Evolutionary conservation across 2,888 invertebrate genomes (phyloP), one percentile per base, ranked within the genome.

Genomic region (Rotaria magnacalcarata): DNA sequence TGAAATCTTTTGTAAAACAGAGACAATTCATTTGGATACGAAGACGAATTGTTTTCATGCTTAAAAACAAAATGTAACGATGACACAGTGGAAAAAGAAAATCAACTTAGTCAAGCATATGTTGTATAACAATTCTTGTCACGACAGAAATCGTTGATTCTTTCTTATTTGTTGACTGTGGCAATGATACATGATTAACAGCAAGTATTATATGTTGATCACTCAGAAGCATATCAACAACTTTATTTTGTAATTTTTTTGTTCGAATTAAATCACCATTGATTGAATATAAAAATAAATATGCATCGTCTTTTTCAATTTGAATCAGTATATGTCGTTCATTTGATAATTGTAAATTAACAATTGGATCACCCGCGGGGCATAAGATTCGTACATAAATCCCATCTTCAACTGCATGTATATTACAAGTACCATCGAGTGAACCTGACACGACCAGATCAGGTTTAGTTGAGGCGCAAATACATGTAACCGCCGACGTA

Each of bases 361-460:
- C 50, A 60, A 60, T 85, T 11, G 58, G 58, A 43, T 21, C 74
- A 11, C 41, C 27, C 6, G 24, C 21, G 10, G 93, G 93, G 54
- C 91, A 90, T 16, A 94, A 89, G 0, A 93, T 93, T 74, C 93
- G 91, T 87, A 93, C 91, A 90, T 92, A 93, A 88, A 93, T 92
- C 2, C 93, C 93, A 88, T 93, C 93, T 88, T 93, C 92, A 86
- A 93, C 92, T 7, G 93, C 93, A 88, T 93, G 93, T 4, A 94
- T 92, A 89, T 93, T 93, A 6, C n/a, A n/a, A n/a, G n/a, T n/a
- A n/a, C n/a, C n/a, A n/a, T n/a, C n/a, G 16, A 52, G 27, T 34
- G 74, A 93, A 7, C 93, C 93, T 0, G 93, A 93, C 0, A 93
- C 93, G 84, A 93, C 93, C 89, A 93, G 91, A 89, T 94, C 93